phyloP scores from a whole-genome alignment of 2,113 vertebrate genomes.

The Stigmatopora argus region DNA sequence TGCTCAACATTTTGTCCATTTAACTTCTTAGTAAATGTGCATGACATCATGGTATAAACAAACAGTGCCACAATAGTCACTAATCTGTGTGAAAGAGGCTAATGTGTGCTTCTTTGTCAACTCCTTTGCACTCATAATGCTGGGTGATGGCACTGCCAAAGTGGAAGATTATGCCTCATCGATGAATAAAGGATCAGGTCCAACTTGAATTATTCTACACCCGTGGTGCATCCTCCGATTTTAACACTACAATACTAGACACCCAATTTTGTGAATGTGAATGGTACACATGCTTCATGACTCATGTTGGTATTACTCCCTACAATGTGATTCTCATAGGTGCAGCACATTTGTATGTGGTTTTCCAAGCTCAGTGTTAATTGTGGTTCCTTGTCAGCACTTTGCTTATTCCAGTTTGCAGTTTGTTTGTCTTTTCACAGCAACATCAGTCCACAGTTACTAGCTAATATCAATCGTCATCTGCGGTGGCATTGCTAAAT shows the following conservation, averaged over 20 bases:
- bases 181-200: background rate
- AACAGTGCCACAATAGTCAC: background rate
- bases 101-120: background rate
- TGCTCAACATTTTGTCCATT: background rate
- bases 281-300: background rate
- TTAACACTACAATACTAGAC: background rate
- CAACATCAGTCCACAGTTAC: background rate
- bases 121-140: background rate
- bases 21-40: background rate
- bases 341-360: background rate
- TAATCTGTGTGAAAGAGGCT: background rate
- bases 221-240: constrained; percentile 1
- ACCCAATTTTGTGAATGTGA: background rate
- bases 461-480: background rate
- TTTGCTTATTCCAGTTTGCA: background rate
- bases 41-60: background rate
- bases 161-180: constrained; percentile 1
- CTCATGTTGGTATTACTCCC: background rate
- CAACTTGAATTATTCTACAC: background rate
- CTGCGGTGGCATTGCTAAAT: background rate
- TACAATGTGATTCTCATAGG: background rate
- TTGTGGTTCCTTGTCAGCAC: background rate
- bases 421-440: background rate
- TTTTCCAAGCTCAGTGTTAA: background rate
- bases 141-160: background rate